Evolutionary conservation across 2,888 invertebrate species (phyloP).

Genomic region (Aquatica leii): DNA sequence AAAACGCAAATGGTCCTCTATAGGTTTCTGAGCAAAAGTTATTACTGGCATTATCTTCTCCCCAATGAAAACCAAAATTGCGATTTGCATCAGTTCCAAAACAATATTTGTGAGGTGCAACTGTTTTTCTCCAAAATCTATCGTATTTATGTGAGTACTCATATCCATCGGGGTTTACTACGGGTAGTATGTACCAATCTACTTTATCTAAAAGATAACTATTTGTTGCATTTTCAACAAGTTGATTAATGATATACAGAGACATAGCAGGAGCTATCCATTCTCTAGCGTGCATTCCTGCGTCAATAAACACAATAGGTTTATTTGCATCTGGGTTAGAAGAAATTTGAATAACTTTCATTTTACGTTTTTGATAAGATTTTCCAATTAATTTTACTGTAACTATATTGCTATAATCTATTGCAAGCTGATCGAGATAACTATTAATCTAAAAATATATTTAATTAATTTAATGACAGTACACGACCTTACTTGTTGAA

Average conservation of each 20-base stretch:
- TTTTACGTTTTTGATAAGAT: conserved; percentile 57
- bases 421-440: conserved; percentile 50
- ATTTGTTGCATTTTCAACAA: conserved; percentile 59
- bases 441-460: conserved; percentile 53
- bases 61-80: conserved; percentile 78
- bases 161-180: too few species aligned
- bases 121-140: conserved; percentile 76
- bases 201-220: conserved; percentile 56
- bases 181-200: conserved; percentile 63
- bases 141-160: conserved; percentile 64
- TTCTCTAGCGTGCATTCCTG: conserved; percentile 72
- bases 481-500: conserved; percentile 52
- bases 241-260: conserved; percentile 66
- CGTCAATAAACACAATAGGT: conserved; percentile 65
- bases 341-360: conserved; percentile 61
- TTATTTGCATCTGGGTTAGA: conserved; percentile 53
- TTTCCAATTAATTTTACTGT: conserved; percentile 56
- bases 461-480: neutral
- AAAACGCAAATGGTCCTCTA: conserved; percentile 60
- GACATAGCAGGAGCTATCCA: conserved; percentile 67
- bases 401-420: conserved; percentile 50
- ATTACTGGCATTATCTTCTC: conserved; percentile 58
- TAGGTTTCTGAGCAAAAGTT: conserved; percentile 60
- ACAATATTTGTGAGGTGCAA: conserved; percentile 65
- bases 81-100: conserved; percentile 78